These are phyloP conservation scores for Trichogramma evanescens DNA, from an alignment of 2,888 invertebrate genomes.

Conservation along the genomic window DNA sequence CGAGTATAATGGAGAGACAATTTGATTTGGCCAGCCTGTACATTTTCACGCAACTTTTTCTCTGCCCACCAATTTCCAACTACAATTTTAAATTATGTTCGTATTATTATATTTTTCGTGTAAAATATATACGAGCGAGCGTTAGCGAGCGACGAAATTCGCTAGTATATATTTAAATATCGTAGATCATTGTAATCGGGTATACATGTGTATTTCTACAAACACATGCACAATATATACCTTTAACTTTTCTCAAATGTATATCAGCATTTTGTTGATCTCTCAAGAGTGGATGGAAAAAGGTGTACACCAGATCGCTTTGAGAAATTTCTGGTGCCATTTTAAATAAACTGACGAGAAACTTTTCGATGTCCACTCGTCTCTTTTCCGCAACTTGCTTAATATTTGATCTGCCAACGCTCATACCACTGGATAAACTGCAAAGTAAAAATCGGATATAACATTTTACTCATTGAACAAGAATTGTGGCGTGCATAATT, in stretches of 20 bases:
- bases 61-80: constrained; percentile 46
- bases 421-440: constrained; percentile 67
- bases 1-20: constrained; percentile 70
- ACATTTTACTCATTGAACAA: background rate
- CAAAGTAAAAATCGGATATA: constrained; percentile 26
- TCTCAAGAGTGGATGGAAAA: constrained; percentile 91
- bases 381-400: constrained; percentile 91
- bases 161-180: background rate
- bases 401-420: constrained; percentile 87
- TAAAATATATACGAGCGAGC: no score
- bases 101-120: background rate
- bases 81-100: constrained; percentile 22
- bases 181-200: background rate
- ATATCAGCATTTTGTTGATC: constrained; percentile 89
- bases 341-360: constrained; percentile 76
- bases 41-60: constrained; percentile 38
- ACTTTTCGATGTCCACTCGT: constrained; percentile 80
- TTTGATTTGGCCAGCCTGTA: constrained; percentile 66
- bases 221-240: constrained; percentile 44
- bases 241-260: constrained; percentile 69
- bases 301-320: constrained; percentile 94
- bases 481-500: background rate
- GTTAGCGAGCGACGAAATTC: no score
- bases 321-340: constrained; percentile 92
- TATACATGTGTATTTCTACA: background rate